Conservation (phyloP, 2,797 vertebrate species). For the Oreochromis grahami region DNA sequence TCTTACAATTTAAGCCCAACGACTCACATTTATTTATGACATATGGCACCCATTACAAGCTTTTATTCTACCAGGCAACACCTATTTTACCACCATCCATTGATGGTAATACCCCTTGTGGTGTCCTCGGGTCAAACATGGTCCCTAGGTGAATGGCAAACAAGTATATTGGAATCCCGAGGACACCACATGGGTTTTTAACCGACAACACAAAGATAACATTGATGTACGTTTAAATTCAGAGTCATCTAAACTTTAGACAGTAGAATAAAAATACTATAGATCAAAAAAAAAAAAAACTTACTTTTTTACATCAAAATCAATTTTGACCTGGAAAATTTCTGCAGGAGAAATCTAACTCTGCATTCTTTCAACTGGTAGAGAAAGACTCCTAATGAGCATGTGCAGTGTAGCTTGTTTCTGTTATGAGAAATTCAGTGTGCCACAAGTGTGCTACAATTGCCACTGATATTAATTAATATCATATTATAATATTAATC, state of each 20-base stretch:
- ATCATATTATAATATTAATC: neutral
- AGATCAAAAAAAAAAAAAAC: rapidly evolving
- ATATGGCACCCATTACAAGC: neutral
- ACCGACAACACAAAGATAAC: neutral
- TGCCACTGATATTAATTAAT: neutral
- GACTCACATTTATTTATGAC: neutral
- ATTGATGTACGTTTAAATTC: neutral
- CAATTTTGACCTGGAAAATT: neutral
- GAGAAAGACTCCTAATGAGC: neutral
- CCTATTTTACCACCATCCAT: neutral
- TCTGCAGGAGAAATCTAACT: neutral
- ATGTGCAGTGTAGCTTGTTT: neutral
- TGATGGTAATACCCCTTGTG: neutral
- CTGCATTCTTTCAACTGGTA: neutral
- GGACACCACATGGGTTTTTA: neutral
- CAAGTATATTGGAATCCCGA: too few species aligned
- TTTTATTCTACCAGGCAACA: neutral
- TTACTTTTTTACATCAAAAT: neutral
- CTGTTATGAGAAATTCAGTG: neutral
- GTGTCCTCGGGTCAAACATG: too few species aligned
- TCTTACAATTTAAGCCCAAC: neutral
- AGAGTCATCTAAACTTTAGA: neutral
- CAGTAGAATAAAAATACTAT: neutral
- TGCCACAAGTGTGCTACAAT: neutral
- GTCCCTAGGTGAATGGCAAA: too few species aligned